A percentile compares a stretch with the other conserved stretches of the same genome.
Evolutionary conservation across 2,113 vertebrate genomes (phyloP).

Genomic region (Phylloscopus trochiloides): DNA sequence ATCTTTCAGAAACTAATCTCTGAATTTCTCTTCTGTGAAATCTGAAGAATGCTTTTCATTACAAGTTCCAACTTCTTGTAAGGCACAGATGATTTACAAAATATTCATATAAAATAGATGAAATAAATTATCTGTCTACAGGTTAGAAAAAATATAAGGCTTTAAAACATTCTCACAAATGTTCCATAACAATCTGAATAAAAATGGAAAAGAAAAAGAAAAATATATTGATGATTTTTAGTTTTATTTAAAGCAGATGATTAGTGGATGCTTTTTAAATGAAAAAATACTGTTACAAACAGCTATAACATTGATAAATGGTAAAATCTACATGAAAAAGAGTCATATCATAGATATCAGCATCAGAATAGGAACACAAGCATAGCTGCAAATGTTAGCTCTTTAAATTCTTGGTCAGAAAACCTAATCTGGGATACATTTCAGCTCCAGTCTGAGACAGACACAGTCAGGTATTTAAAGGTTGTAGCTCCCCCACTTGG

Average conservation of each 20-base stretch:
- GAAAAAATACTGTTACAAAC: background rate
- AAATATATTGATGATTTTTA: background rate
- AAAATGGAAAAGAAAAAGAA: background rate
- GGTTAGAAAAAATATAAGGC: background rate
- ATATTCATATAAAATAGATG: background rate
- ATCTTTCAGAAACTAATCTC: background rate
- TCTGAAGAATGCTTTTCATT: background rate
- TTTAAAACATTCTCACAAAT: background rate
- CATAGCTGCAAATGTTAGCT: background rate
- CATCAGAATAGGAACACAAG: background rate
- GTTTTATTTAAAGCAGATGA: background rate
- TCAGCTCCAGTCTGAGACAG: background rate
- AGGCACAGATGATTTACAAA: background rate
- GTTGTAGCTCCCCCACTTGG: background rate
- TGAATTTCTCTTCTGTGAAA: background rate
- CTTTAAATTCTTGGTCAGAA: background rate
- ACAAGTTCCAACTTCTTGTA: background rate
- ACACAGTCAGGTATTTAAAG: background rate
- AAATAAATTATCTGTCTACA: background rate
- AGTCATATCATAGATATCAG: background rate
- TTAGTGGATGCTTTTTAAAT: background rate
- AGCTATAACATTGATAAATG: background rate
- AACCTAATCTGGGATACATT: background rate
- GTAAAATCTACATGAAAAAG: background rate
- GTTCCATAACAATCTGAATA: background rate